These are phyloP conservation scores for Protomyctophum bolini DNA, from an alignment of 2,113 vertebrate genomes.

Conservation along the genomic window DNA sequence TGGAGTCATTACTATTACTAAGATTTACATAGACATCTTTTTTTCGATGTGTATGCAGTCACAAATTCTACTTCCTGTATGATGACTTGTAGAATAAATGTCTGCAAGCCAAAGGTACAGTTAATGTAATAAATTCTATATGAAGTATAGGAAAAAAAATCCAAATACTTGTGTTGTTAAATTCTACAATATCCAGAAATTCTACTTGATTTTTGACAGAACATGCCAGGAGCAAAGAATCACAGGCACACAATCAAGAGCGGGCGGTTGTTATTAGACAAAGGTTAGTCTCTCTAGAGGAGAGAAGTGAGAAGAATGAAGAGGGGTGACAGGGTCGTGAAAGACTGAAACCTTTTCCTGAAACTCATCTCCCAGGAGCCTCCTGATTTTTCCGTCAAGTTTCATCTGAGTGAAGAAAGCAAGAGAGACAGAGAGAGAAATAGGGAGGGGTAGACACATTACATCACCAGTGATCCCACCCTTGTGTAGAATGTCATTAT, in stretches of 20 bases:
- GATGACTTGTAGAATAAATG: no score
- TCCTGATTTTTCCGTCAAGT: slow-evolving; percentile 84
- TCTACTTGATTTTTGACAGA: background rate
- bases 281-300: slow-evolving; percentile 13
- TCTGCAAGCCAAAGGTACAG: no score
- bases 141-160: background rate
- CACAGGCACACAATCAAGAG: background rate
- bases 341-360: slow-evolving; percentile 82
- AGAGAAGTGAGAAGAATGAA: slow-evolving; percentile 17
- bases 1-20: no score
- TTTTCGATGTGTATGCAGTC: no score
- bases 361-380: slow-evolving; percentile 85
- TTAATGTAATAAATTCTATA: background rate
- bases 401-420: slow-evolving; percentile 78
- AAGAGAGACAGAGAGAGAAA: slow-evolving; percentile 26
- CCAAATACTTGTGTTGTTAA: no score
- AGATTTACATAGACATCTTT: no score
- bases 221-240: background rate
- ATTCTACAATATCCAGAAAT: background rate
- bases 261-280: background rate
- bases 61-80: no score
- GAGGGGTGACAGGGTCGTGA: slow-evolving; percentile 4
- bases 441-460: slow-evolving; percentile 44
- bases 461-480: slow-evolving; percentile 63
- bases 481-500: slow-evolving; percentile 12